Conservation (phyloP, 2,888 invertebrate genomes). For the Brenthis ino region DNA sequence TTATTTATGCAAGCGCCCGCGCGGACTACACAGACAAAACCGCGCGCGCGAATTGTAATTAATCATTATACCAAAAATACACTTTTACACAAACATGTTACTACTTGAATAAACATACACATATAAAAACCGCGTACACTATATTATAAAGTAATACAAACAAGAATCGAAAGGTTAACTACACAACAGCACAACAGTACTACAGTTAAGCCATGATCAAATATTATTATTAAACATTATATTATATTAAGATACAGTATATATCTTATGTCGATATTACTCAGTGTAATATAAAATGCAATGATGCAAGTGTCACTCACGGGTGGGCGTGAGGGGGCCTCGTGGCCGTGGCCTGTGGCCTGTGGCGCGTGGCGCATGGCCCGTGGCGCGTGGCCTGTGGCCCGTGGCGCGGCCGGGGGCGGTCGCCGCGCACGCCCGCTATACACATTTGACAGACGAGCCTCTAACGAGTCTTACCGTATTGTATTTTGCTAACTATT, state of each 20-base stretch:
- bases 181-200: constrained; percentile 69
- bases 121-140: constrained; percentile 82
- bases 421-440: constrained; percentile 34
- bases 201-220: constrained; percentile 81
- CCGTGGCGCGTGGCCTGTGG: not conserved
- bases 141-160: constrained; percentile 80
- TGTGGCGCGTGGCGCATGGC: not conserved
- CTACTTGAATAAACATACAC: constrained; percentile 82
- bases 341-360: not conserved
- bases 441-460: constrained; percentile 75
- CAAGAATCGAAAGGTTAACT: constrained; percentile 79
- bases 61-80: constrained; percentile 71
- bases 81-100: constrained; percentile 79
- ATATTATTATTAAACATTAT: constrained; percentile 76
- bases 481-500: constrained; percentile 83
- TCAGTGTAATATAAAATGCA: constrained; percentile 69
- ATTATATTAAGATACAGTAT: constrained; percentile 67
- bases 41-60: constrained; percentile 58
- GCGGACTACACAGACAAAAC: constrained; percentile 46
- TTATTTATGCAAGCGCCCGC: constrained; percentile 60
- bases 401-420: constrained; percentile 41
- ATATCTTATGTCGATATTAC: constrained; percentile 73
- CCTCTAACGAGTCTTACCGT: constrained; percentile 81
- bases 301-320: constrained; percentile 46
- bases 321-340: constrained; percentile 23